Base-by-base conservation (phyloP, 2,113 vertebrate genomes). In the Mesembrinibis cayennensis region DNA sequence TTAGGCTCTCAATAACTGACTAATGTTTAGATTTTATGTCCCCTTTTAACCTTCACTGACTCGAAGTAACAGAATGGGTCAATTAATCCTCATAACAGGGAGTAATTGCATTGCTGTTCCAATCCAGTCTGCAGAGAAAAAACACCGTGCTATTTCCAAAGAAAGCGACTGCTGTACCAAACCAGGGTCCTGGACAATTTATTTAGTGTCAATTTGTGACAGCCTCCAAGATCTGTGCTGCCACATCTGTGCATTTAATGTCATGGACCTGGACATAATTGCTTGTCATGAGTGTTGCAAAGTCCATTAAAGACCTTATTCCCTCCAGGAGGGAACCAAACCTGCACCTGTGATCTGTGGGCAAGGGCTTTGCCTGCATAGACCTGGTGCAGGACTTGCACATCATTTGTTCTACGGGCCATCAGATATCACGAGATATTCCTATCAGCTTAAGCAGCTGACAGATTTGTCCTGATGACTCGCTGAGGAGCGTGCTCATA, bases 1-100 rank as follows among this genome's bases (percentile, higher is more conserved):
- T 77, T 83, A 85, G 73, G 53, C 58, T 77, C 71, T 90, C 76
- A 93, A 90, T 86, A 76, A 90, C 79, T 81, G 66, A 73, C 26
- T 93, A 94, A 92, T 84, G 40, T 73, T 94, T 80, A 76, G 73
- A 67, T 90, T 96, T 93, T 90, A 66, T 67, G 56, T 69, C 29
- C 55, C 52, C 2, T 2, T 87, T 93, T 95, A 94, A 89, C 81
- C 96, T 90, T 71, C 71, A 70, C 34, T 82, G 78, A 45, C 94
- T 95, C 0, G 0, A 70, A 95, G 89, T 84, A 85, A 87, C 74
- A 62, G 86, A 92, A 72, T 16, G 59, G 70, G 74, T 95, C 90
- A 97, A 93, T 97, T 97, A 97, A 95, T 95, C 86, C 94, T 96
- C 73, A 23, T 80, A 96, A 53, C 16, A 86, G 65, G 87, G 71